These are phyloP conservation scores for Desoria tigrina DNA, from an alignment of 2,888 invertebrate genomes.

Conservation along the genomic window DNA sequence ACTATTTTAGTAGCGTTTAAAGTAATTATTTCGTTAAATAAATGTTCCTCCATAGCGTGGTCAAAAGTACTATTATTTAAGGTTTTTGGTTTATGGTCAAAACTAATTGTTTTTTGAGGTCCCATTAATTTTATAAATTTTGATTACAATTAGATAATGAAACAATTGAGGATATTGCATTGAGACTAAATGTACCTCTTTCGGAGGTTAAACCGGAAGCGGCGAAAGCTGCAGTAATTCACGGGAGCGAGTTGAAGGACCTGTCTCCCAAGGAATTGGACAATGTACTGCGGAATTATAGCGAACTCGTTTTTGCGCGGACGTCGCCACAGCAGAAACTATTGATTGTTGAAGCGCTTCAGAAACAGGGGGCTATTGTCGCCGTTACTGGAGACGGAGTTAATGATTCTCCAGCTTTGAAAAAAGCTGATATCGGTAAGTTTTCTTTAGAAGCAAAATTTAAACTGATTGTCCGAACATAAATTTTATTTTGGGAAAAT, in stretches of 20 bases:
- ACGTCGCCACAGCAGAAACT: conserved; percentile 62
- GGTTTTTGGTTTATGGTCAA: no score
- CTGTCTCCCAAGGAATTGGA: conserved; percentile 56
- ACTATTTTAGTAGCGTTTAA: no score
- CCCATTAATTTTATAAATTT: no score
- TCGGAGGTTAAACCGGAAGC: conserved; percentile 57
- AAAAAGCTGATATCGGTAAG: conserved; percentile 73
- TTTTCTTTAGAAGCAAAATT: no score
- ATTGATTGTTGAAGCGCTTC: conserved; percentile 75
- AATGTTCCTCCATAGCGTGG: not conserved
- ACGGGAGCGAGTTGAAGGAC: conserved; percentile 58
- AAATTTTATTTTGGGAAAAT: no score
- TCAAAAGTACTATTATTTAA: no score
- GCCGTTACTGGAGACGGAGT: conserved; percentile 83
- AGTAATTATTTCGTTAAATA: no score
- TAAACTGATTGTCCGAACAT: no score
- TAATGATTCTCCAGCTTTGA: conserved; percentile 81
- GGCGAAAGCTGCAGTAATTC: conserved; percentile 57
- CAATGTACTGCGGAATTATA: conserved; percentile 56
- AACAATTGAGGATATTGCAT: conserved; percentile 61
- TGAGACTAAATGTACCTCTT: conserved; percentile 57
- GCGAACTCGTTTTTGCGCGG: conserved; percentile 62
- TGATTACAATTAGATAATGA: no score
- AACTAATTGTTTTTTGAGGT: no score
- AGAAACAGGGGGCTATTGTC: conserved; percentile 74